Conservation (phyloP, 2,888 invertebrate species). For the Hydriomena furcata region DNA sequence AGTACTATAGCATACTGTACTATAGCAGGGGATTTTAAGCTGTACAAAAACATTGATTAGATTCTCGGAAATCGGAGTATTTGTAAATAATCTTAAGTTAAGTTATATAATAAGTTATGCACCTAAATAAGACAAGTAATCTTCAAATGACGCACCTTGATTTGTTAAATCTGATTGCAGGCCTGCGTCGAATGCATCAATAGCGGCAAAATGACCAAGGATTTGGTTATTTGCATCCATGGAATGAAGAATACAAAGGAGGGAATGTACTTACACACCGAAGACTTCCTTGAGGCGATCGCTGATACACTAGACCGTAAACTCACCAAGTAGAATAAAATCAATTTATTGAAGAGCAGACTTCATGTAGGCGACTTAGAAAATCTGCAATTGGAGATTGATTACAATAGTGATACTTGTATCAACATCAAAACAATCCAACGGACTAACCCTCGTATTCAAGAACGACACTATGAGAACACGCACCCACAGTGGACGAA, state of each 20-base stretch:
- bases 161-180: constrained; percentile 46
- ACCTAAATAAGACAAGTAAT: too few relatives aligned
- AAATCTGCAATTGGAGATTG: constrained; percentile 19
- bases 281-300: constrained; percentile 93
- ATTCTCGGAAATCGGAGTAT: too few relatives aligned
- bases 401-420: background rate
- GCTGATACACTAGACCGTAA: constrained; percentile 87
- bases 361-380: constrained; percentile 19
- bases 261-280: constrained; percentile 92
- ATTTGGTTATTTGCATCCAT: constrained; percentile 93
- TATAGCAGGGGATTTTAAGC: too few relatives aligned
- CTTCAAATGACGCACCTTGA: background rate
- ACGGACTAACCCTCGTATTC: too few relatives aligned
- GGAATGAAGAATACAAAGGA: constrained; percentile 92
- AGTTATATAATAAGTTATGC: too few relatives aligned
- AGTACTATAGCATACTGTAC: too few relatives aligned
- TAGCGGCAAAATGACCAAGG: constrained; percentile 94
- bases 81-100: too few relatives aligned
- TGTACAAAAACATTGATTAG: too few relatives aligned
- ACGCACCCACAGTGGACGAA: too few relatives aligned
- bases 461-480: too few relatives aligned
- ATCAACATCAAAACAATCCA: too few relatives aligned
- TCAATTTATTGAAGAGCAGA: constrained; percentile 2
- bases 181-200: constrained; percentile 93
- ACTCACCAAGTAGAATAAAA: constrained; percentile 56